Percentiles rank a stretch among this genome's conserved stretches.
These are phyloP conservation scores for Pseudonaja textilis DNA, from an alignment of 2,113 vertebrate species.

Conservation along the genomic window DNA sequence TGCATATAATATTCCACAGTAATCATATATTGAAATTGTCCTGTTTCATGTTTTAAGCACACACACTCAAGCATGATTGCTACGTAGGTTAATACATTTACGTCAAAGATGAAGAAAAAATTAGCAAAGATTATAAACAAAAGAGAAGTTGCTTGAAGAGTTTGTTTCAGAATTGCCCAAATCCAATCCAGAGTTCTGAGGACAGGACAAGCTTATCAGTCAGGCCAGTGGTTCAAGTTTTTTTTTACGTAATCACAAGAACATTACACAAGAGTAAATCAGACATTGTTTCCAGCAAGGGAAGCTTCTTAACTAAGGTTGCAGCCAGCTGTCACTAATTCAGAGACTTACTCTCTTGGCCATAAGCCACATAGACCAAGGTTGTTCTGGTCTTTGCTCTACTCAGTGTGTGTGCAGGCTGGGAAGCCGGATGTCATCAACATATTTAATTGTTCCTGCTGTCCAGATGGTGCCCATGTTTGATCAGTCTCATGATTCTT, in stretches of 20 bases:
- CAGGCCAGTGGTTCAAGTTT: not conserved
- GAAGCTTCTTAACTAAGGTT: not conserved
- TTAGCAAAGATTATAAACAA: not conserved
- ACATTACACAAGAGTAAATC: not conserved
- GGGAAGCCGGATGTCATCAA: not conserved
- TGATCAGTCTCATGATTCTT: not conserved
- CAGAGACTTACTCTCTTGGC: not conserved
- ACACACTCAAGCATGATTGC: not conserved
- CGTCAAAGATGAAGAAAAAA: not conserved
- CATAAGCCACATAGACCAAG: not conserved
- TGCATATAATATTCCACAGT: not conserved
- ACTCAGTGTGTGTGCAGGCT: not conserved
- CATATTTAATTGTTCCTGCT: not conserved
- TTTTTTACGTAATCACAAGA: not conserved
- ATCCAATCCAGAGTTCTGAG: not conserved
- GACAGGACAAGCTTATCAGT: not conserved
- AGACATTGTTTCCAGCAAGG: not conserved
- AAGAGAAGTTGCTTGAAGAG: not conserved
- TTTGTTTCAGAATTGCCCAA: not conserved
- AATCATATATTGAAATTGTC: not conserved
- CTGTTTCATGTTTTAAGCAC: not conserved
- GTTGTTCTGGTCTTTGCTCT: not conserved
- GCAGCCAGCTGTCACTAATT: not conserved
- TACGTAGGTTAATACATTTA: not conserved
- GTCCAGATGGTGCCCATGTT: not conserved